phyloP scores from a whole-genome alignment of 1,140 invertebrate genomes.

The Steinernema khuongi region DNA sequence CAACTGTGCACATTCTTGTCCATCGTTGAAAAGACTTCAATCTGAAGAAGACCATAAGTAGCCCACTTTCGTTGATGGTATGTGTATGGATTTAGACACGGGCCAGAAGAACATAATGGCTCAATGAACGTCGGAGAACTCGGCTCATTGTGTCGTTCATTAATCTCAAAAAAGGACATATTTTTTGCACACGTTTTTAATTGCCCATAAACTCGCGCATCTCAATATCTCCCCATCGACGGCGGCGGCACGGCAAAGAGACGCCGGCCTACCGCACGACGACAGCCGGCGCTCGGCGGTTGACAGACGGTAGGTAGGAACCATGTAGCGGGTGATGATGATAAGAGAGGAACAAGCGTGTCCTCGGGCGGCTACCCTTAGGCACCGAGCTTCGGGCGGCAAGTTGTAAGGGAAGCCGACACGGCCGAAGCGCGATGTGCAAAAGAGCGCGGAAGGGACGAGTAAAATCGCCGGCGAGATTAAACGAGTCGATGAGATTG shows the following conservation, averaged over 20 bases:
- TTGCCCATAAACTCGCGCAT: neutral
- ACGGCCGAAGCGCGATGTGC: neutral
- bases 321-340: too few relatives aligned
- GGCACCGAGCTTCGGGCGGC: neutral
- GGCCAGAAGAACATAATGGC: too few relatives aligned
- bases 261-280: neutral
- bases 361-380: neutral
- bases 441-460: neutral
- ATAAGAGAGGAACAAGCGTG: neutral
- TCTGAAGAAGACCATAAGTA: too few relatives aligned
- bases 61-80: too few relatives aligned
- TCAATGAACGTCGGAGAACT: too few relatives aligned
- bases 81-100: too few relatives aligned
- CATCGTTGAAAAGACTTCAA: too few relatives aligned
- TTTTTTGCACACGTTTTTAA: neutral
- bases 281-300: too few relatives aligned
- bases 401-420: slow-evolving; percentile 3
- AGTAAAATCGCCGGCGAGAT: slow-evolving; percentile 16
- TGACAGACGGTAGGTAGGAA: too few relatives aligned
- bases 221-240: neutral
- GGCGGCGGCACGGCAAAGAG: neutral
- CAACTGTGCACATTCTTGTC: too few relatives aligned
- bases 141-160: too few relatives aligned
- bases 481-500: slow-evolving; percentile 12
- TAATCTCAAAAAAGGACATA: neutral